Evolutionary conservation across 2,797 vertebrate species (phyloP).

Genomic region (Cichlasoma orientale): DNA sequence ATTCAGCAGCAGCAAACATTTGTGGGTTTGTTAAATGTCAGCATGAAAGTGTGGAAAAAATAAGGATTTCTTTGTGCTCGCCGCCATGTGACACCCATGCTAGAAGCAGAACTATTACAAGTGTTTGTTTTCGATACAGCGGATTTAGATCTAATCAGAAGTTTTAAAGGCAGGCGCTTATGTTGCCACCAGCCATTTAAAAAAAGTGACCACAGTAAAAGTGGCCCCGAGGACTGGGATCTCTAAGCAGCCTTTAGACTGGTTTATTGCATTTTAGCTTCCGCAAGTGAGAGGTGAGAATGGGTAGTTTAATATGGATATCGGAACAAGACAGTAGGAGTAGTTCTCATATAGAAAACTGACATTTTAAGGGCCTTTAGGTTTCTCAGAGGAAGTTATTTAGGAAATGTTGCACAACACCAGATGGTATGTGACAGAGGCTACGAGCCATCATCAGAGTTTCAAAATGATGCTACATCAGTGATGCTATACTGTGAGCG

Average conservation of each 20-base stretch:
- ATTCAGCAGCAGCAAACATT: neutral
- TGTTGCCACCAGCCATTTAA: neutral
- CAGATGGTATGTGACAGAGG: neutral
- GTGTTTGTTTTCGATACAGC: neutral
- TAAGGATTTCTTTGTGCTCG: neutral
- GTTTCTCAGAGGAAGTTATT: neutral
- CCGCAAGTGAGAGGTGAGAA: neutral
- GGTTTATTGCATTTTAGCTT: neutral
- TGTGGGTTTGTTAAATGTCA: neutral
- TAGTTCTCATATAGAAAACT: neutral
- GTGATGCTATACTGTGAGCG: neutral
- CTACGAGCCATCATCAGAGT: neutral
- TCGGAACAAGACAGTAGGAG: neutral
- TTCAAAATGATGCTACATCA: neutral
- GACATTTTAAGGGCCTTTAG: neutral
- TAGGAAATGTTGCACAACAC: neutral
- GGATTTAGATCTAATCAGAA: neutral
- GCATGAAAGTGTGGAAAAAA: neutral
- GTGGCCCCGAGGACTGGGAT: neutral
- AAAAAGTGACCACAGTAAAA: neutral
- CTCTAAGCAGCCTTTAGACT: neutral
- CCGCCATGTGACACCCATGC: neutral
- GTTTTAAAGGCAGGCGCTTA: neutral
- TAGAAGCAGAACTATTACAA: neutral
- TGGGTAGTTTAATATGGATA: neutral